phyloP scores from a whole-genome alignment of 2,888 invertebrate genomes.

The Meandrusa payeni region DNA sequence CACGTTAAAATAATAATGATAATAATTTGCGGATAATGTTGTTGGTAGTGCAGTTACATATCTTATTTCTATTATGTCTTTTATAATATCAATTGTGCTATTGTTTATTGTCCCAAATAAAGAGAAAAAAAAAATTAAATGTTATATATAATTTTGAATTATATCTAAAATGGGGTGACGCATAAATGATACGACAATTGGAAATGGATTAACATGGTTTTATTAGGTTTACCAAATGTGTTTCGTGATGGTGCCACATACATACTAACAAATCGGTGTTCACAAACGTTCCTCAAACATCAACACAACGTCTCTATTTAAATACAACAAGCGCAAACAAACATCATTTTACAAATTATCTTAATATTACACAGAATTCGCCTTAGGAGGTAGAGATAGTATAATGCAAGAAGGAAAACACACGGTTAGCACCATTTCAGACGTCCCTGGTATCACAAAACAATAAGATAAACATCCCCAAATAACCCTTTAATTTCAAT shows the following conservation, averaged over 20 bases:
- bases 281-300: slow-evolving; percentile 56
- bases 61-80: too few species aligned
- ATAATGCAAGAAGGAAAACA: slow-evolving; percentile 15
- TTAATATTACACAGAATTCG: slow-evolving; percentile 20
- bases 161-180: background rate
- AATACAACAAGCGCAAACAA: slow-evolving; percentile 48
- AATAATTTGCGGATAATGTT: too few species aligned
- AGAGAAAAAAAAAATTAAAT: too few species aligned
- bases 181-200: slow-evolving; percentile 18
- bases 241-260: slow-evolving; percentile 70
- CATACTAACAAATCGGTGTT: slow-evolving; percentile 68
- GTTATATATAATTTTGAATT: too few species aligned
- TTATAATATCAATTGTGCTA: too few species aligned
- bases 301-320: slow-evolving; percentile 44
- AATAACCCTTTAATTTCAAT: slow-evolving; percentile 29
- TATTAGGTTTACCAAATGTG: slow-evolving; percentile 74
- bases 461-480: slow-evolving; percentile 29
- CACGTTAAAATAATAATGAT: too few species aligned
- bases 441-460: slow-evolving; percentile 30
- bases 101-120: too few species aligned
- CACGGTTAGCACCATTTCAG: slow-evolving; percentile 34
- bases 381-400: slow-evolving; percentile 12
- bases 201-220: slow-evolving; percentile 71
- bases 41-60: too few species aligned
- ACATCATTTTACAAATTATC: slow-evolving; percentile 20